Base-by-base conservation (phyloP, 2,888 invertebrate species). In the Ashinkailepas kermadecensis region DNA sequence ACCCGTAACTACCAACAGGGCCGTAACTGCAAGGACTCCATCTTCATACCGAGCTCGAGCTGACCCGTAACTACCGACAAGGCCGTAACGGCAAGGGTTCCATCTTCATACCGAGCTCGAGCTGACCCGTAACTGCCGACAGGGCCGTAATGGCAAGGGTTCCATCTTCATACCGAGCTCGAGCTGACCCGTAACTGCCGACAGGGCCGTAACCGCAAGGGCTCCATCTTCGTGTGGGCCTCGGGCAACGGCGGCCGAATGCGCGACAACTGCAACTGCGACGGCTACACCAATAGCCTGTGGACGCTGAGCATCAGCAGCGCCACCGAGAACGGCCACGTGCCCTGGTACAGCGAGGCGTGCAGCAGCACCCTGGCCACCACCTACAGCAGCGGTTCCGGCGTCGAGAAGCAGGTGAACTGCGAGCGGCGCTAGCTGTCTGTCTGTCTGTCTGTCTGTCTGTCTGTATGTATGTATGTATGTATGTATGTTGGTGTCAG, bases 121-220 rank as follows among this genome's bases (percentile, higher is more conserved):
- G 99, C 70, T 39, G 39, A 39, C 39, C 21, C 15, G 83, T 81
- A 83, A 83, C 83, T 80, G 84, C 85, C 86, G 81, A 15, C 88
- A 95, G 94, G 97, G 97, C 83, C 93, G 98, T 11, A 91, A 91
- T 84, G 97, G 97, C 59, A 94, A 94, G 88, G 98, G 98, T 18
- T 98, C 97, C 56, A 99, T 99, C 85, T 99, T 97, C 89, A 95
- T 99, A 1, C 99, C 99, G 99, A 99, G 99, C 0, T 97, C 97
- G 0, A 99, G 99, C 70, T 39, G 39, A 39, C 39, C n/a, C 12
- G 83, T 81, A 83, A 83, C 83, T 80, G 84, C 85, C 86, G 81
- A 15, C 88, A 95, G 94, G 97, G 97, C 83, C 93, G 98, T 11
- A 91, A 91, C 84, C 97, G 97, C 59, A 94, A 94, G 88, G 98